Evolutionary conservation across 2,888 invertebrate species (phyloP).

Genomic region (Ptychoptera contaminata): DNA sequence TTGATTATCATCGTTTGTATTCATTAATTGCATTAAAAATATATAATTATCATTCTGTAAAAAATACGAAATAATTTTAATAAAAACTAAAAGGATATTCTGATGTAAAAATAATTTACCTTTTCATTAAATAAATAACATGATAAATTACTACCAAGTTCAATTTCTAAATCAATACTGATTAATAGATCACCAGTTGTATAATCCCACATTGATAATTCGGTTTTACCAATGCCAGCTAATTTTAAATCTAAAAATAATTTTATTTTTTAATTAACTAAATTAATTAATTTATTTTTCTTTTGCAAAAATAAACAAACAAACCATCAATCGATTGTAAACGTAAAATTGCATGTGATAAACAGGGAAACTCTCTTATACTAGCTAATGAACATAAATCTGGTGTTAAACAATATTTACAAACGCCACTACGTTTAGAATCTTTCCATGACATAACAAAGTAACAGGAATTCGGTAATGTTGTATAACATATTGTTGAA

Average conservation of each 20-base stretch:
- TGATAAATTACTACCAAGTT: constrained; percentile 20
- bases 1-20: too few relatives aligned
- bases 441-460: constrained; percentile 29
- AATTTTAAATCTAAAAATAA: constrained; percentile 21
- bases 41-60: too few relatives aligned
- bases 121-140: background rate
- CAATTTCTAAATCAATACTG: constrained; percentile 24
- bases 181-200: constrained; percentile 27
- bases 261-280: too few relatives aligned
- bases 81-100: too few relatives aligned
- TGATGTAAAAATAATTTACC: too few relatives aligned
- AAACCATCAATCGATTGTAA: constrained; percentile 23
- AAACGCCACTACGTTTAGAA: constrained; percentile 21
- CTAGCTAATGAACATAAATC: constrained; percentile 27
- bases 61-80: too few relatives aligned
- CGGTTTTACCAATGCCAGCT: constrained; percentile 25
- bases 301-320: constrained; percentile 3
- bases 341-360: constrained; percentile 22
- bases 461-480: constrained; percentile 25
- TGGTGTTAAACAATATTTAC: constrained; percentile 28
- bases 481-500: constrained; percentile 21
- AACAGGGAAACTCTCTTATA: constrained; percentile 26
- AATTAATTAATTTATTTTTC: background rate
- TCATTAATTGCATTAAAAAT: too few relatives aligned
- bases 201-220: constrained; percentile 29